A percentile compares a stretch with the other conserved stretches of the same genome.
Evolutionary conservation across 2,113 vertebrate species (phyloP).

Genomic region (Neodontobutis hainanensis): DNA sequence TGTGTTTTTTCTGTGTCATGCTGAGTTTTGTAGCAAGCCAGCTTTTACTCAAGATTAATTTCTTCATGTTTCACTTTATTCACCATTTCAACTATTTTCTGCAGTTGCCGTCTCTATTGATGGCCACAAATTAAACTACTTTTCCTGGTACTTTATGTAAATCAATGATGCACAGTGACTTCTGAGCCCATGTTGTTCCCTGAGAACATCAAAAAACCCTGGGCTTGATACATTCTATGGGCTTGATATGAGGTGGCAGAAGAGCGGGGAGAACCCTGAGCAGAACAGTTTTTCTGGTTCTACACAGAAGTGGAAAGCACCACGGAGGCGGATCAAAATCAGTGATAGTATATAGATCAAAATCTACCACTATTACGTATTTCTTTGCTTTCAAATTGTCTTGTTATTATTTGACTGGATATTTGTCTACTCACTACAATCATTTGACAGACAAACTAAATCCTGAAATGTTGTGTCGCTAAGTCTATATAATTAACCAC

Average conservation of each 20-base stretch:
- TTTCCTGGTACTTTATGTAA: constrained; percentile 11
- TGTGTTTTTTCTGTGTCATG: too few relatives aligned
- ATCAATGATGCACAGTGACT: constrained; percentile 41
- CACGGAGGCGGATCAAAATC: constrained; percentile 64
- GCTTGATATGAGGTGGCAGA: constrained; percentile 64
- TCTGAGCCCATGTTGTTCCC: constrained; percentile 54
- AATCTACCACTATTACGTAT: constrained; percentile 35
- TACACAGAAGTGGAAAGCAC: constrained; percentile 65
- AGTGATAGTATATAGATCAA: too few relatives aligned
- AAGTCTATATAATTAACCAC: too few relatives aligned
- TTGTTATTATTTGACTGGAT: too few relatives aligned
- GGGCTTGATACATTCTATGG: constrained; percentile 14
- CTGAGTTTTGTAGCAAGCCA: too few relatives aligned
- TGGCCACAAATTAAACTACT: too few relatives aligned
- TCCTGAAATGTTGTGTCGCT: background rate
- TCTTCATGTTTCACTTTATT: too few relatives aligned
- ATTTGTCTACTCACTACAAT: background rate
- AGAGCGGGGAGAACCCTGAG: constrained; percentile 62
- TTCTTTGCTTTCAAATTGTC: too few relatives aligned
- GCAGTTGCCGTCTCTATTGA: too few relatives aligned
- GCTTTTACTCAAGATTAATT: too few relatives aligned
- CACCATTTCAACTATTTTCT: too few relatives aligned
- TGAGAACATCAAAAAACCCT: constrained; percentile 47
- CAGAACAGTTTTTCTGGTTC: constrained; percentile 54
- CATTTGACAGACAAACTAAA: constrained; percentile 7